These are phyloP conservation scores for Drosophila sproati DNA, from an alignment of 1,140 invertebrate species.

Conservation along the genomic window DNA sequence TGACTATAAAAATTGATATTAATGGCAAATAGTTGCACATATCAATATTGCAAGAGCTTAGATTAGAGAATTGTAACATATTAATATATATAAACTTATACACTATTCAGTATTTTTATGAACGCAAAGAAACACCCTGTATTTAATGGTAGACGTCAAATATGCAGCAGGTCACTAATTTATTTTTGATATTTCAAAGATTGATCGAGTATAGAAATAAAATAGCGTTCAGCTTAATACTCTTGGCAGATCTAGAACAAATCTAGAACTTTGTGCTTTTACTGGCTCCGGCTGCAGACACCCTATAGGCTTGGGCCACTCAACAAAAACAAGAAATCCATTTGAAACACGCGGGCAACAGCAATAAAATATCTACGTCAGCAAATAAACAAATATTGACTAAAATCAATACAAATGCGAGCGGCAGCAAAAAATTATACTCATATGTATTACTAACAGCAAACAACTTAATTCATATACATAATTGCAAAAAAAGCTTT, in stretches of 20 bases:
- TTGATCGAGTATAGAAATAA: not conserved
- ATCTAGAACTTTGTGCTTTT: no score
- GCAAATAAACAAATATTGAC: constrained; percentile 81
- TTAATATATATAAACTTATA: not conserved
- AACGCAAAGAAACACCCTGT: constrained; percentile 15
- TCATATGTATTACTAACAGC: constrained; percentile 25
- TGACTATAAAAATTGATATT: constrained; percentile 7
- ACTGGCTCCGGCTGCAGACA: not conserved
- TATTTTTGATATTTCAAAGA: constrained; percentile 1
- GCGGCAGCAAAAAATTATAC: constrained; percentile 7
- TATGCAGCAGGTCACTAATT: constrained; percentile 9
- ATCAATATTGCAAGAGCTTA: not conserved
- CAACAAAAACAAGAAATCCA: constrained; percentile 37
- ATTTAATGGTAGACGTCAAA: not conserved
- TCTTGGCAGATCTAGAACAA: no score
- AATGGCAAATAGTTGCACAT: not conserved
- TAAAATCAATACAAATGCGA: constrained; percentile 70
- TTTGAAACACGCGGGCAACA: constrained; percentile 48
- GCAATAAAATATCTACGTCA: constrained; percentile 62
- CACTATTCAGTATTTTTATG: not conserved
- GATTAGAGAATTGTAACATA: no score
- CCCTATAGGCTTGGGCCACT: constrained; percentile 6
- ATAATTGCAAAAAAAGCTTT: constrained; percentile 40
- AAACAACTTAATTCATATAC: constrained; percentile 40
- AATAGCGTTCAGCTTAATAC: no score